Evolutionary conservation across 2,113 vertebrate species (phyloP), one percentile per base, ranked within the genome.

Genomic region (Natator depressus): DNA sequence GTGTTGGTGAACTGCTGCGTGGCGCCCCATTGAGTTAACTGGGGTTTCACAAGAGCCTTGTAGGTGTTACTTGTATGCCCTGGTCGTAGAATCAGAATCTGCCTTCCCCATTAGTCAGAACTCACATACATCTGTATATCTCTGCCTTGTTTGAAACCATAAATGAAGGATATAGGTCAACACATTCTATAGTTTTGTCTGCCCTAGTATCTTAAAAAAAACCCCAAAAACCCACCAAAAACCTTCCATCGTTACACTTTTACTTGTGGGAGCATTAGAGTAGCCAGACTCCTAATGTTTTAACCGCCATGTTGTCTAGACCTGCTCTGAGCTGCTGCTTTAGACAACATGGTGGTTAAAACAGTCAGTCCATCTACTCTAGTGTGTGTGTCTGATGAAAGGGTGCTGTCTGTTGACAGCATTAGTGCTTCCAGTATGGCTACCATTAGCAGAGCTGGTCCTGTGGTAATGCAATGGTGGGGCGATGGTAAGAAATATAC

Each of bases 301-400:
- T 31, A 54, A 80, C 47, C 50, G 51, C 38, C 72, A 13, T 25
- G n/a, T 76, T 76, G n/a, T 76, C 22, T 62, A 51, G 27, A 84
- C 2, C 10, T 19, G 8, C 53, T 87, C 4, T 13, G 50, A 85
- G 81, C 29, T 4, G 0, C 1, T 4, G 1, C 0, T 7, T 1
- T 24, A 50, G 47, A 1, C 16, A 29, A 35, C 50, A 57, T 31
- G 55, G 89, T 65, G 35, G 17, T 47, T 35, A 10, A 50, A 79
- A 72, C 5, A 19, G 62, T 16, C 14, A 16, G 31, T n/a, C 16
- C 62, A 19, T 69, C 62, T 65, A 35, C 31, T 5, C 14, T 35
- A 65, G 31, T 35, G 14, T 65, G 1, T n/a, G 12, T 65, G 6
- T 53, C 25, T 29, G 57, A 59, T 59, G 0, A 29, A 2, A 87